Base-by-base conservation (phyloP, 1,140 invertebrate species). In the Neodiprion fabricii region DNA sequence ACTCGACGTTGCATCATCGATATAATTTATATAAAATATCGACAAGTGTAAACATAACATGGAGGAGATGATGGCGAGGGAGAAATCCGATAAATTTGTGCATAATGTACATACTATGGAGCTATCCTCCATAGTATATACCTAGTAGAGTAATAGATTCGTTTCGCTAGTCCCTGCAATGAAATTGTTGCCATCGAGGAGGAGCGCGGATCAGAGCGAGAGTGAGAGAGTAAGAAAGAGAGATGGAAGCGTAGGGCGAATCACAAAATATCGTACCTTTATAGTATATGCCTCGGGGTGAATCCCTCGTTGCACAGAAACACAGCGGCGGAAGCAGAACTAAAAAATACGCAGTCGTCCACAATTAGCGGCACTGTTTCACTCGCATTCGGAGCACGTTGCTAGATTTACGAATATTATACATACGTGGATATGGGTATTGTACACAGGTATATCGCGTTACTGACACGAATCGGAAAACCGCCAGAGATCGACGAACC, bases 401-500 rank as follows among this genome's bases (percentile, higher is more conserved):
- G 10, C 53, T 61, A 61, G 53, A 11, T 11, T 61, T 11, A 61
- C 53, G 10, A 61, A n/a, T 61, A 61, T 11, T 11, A 61, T n/a
- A 11, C n/a, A 11, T 11, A 61, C 53, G 53, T 61, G 10, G n/a
- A 21, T 21, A 21, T 21, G 53, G n/a, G 53, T 11, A 61, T 61
- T 61, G 53, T n/a, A n/a, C 1, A n/a, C 10, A n/a, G 53, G 53
- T 11, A 11, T 11, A 11, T 11, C 53, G 10, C 53, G 53, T 11
- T 61, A 61, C 53, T 11, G 10, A 61, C 53, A 61, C 10, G 10
- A n/a, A 61, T 11, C 10, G 53, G 53, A 61, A n/a, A 61, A n/a
- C 53, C 1, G 53, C 10, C 53, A 61, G 53, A n/a, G 53, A 61
- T 61, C 53, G 68, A 71, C 17, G 70, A 49, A 70, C 73, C 23